phyloP scores from a whole-genome alignment of 30 jellyfish, hydroid and myxozoan species.

The Aurelia sp. region DNA sequence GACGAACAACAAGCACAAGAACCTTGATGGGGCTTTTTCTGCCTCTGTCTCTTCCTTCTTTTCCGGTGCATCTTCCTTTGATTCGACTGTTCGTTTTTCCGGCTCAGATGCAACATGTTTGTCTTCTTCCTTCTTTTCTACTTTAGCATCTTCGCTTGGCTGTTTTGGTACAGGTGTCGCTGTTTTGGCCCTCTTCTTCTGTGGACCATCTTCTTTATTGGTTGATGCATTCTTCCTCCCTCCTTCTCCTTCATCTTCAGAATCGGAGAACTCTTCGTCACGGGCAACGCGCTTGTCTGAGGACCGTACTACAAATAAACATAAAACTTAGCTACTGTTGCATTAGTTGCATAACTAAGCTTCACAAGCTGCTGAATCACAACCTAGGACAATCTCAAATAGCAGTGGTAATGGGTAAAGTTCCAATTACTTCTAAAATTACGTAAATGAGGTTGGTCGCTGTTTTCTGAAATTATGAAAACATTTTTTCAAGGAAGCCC shows the following conservation, averaged over 20 bases:
- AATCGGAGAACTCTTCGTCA: constrained; percentile 90
- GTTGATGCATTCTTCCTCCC: constrained; percentile 66
- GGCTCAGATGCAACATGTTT: background rate
- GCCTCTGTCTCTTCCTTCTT: constrained; percentile 21
- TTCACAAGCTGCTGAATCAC: too few relatives aligned
- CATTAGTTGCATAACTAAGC: too few relatives aligned
- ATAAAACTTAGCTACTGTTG: background rate
- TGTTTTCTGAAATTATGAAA: too few relatives aligned
- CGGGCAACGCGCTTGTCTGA: constrained; percentile 92
- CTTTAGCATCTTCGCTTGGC: constrained; percentile 13
- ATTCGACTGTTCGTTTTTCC: constrained; percentile 30
- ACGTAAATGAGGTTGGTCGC: too few relatives aligned
- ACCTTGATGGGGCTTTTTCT: background rate
- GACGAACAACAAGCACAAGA: background rate
- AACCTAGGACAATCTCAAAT: too few relatives aligned
- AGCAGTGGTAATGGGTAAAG: too few relatives aligned
- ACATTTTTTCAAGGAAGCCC: too few relatives aligned
- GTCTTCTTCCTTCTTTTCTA: constrained; percentile 16
- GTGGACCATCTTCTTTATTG: constrained; percentile 72
- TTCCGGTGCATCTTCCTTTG: constrained; percentile 13
- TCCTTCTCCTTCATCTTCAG: constrained; percentile 97
- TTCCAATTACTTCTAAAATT: too few relatives aligned
- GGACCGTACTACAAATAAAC: constrained; percentile 69
- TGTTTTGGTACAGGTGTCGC: constrained; percentile 54
- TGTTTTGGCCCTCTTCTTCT: constrained; percentile 66